Percentiles rank a stretch among this genome's conserved stretches.
phyloP scores from a whole-genome alignment of 2,113 vertebrate genomes.

The Mobula hypostoma region DNA sequence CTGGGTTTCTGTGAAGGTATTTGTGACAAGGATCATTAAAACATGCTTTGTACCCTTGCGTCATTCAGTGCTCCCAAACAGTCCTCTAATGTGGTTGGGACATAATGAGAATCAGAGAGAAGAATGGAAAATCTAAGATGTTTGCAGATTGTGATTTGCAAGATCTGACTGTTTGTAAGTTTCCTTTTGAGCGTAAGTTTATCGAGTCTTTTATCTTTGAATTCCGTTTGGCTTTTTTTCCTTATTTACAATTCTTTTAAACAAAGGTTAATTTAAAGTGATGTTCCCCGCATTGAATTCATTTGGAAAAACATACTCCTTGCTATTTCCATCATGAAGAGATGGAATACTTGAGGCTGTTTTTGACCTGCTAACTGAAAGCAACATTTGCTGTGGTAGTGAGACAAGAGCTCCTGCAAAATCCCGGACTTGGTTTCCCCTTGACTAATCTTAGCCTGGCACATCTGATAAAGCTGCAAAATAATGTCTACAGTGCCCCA shows the following conservation, averaged over 20 bases:
- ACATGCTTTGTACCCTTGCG: not conserved
- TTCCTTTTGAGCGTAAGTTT: conserved; percentile 23
- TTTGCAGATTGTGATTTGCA: conserved; percentile 14
- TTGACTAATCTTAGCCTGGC: not conserved
- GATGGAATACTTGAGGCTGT: not conserved
- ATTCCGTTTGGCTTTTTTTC: conserved; percentile 19
- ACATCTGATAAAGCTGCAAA: not conserved
- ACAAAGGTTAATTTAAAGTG: not conserved
- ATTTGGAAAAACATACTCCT: not conserved
- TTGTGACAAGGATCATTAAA: not conserved
- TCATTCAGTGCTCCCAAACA: conserved; percentile 8
- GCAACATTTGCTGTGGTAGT: no score
- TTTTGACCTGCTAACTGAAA: not conserved
- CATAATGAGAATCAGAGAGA: conserved; percentile 4
- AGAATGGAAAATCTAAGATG: conserved; percentile 32
- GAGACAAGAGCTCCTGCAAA: not conserved
- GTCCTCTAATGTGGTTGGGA: conserved; percentile 17
- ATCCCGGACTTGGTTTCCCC: not conserved
- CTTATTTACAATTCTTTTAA: not conserved
- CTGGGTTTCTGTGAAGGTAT: not conserved
- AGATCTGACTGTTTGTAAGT: conserved; percentile 25
- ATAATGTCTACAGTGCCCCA: not conserved
- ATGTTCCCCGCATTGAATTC: conserved; percentile 4
- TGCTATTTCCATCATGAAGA: not conserved
- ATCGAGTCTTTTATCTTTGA: not conserved